Evolutionary conservation across 2,888 invertebrate species (phyloP), one percentile per base, ranked within the genome.

Genomic region (Tenthredo mesomela): DNA sequence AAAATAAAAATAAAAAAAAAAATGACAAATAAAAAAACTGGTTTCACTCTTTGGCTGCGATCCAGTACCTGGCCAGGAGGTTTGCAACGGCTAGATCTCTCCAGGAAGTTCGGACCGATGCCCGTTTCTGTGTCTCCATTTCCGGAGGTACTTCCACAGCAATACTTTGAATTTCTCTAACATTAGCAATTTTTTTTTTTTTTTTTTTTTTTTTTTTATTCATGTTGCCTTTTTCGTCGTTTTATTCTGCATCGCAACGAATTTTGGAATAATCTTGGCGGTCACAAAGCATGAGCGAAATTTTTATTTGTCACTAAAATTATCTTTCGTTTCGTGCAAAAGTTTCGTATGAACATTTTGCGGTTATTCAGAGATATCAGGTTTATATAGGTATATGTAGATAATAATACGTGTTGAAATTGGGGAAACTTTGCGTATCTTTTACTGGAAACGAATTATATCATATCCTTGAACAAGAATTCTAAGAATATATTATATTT

Each of bases 21-120:
- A 37, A 37, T 1, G n/a, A 70, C 18, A 75, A 75, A 25, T n/a
- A n/a, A 47, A 25, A 73, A n/a, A 54, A 77, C 77, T 54, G 29
- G 47, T 33, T 33, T 77, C 54, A 29, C 54, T 33, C 54, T 77
- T 54, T 54, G 50, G 54, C 77, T 54, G 54, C 50, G 29, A 54
- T 77, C 50, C 77, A 77, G 77, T 77, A 54, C 50, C 77, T 54
- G 77, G 50, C 33, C 54, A 18, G 29, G 54, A 50, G 50, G 54
- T 77, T 77, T 33, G 50, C 54, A 54, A 54, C 77, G 54, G 54
- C 33, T 77, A 77, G 50, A 77, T 77, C 77, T 77, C 77, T 77
- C 77, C 77, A 77, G 77, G 77, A 77, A 77, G 77, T 77, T n/a
- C 54, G 50, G 43, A 75, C 75, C 75, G 47, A 75, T 75, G 75